Conservation (phyloP, 2,797 vertebrate genomes). For the Acrocephalus scirpaceus region DNA sequence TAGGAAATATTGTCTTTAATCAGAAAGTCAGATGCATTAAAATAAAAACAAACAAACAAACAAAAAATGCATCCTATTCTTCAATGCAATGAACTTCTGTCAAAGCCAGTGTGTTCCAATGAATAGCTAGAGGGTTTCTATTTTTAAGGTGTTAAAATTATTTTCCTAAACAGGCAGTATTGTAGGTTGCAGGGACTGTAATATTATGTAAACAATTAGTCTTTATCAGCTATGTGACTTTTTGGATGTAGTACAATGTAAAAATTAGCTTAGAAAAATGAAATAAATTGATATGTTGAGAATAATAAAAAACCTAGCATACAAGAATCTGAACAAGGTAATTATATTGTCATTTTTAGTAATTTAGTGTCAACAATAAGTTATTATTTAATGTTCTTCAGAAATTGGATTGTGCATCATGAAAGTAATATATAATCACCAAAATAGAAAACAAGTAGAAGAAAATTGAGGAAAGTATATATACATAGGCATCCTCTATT, state of each 20-base stretch:
- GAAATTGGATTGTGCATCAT: not conserved
- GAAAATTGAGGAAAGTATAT: not conserved
- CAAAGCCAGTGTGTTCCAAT: not conserved
- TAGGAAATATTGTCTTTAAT: not conserved
- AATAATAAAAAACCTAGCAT: not conserved
- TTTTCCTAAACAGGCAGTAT: not conserved
- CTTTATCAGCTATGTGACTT: not conserved
- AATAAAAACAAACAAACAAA: not conserved
- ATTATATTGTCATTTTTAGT: not conserved
- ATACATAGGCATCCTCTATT: not conserved
- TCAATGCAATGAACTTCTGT: not conserved
- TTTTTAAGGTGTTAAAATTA: not conserved
- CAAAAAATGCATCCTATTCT: not conserved
- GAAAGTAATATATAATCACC: not conserved
- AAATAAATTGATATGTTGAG: not conserved
- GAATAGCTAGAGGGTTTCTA: not conserved
- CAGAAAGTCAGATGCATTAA: not conserved
- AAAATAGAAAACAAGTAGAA: not conserved
- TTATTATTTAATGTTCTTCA: slow-evolving; percentile 6
- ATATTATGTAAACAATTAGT: not conserved
- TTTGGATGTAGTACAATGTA: not conserved
- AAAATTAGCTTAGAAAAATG: not conserved
- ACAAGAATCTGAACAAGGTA: not conserved
- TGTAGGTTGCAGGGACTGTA: not conserved
- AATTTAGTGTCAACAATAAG: not conserved